phyloP scores from a whole-genome alignment of 2,113 vertebrate genomes.

The Andinoacara biseriatus region DNA sequence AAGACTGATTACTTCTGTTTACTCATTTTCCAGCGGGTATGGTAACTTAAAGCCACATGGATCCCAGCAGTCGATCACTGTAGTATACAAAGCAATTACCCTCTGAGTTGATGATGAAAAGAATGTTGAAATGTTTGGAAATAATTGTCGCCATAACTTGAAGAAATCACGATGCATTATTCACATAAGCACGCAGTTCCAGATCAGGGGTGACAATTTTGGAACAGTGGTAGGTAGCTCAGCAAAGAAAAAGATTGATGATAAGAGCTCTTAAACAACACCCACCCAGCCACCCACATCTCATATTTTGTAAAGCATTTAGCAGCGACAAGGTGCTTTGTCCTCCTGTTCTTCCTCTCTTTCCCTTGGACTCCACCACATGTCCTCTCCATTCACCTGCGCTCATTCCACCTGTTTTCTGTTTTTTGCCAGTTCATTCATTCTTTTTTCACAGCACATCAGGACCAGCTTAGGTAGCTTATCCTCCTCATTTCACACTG shows the following conservation, averaged over 20 bases:
- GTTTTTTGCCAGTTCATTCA: constrained; percentile 34
- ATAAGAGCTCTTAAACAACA: constrained; percentile 11
- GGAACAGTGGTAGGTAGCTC: constrained; percentile 21
- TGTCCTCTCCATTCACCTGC: neutral
- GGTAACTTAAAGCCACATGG: constrained; percentile 39
- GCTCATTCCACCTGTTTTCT: constrained; percentile 7
- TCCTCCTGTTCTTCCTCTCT: neutral
- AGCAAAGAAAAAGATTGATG: constrained; percentile 2
- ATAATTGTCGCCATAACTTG: constrained; percentile 10
- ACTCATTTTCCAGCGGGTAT: constrained; percentile 34
- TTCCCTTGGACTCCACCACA: constrained; percentile 2
- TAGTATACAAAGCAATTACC: constrained; percentile 32
- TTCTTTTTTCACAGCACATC: constrained; percentile 14
- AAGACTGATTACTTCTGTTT: constrained; percentile 52
- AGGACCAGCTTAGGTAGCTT: constrained; percentile 10
- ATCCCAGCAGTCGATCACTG: constrained; percentile 42
- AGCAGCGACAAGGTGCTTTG: neutral
- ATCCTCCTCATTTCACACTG: neutral
- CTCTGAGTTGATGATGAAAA: constrained; percentile 14
- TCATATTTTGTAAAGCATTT: neutral
- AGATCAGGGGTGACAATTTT: constrained; percentile 10
- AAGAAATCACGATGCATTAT: neutral
- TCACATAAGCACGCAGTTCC: constrained; percentile 13
- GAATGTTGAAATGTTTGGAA: constrained; percentile 1
- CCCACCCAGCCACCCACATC: neutral